Evolutionary conservation across 2,888 invertebrate species (phyloP), one percentile per base, ranked within the genome.

Genomic region (Trissolcus brochymenae): DNA sequence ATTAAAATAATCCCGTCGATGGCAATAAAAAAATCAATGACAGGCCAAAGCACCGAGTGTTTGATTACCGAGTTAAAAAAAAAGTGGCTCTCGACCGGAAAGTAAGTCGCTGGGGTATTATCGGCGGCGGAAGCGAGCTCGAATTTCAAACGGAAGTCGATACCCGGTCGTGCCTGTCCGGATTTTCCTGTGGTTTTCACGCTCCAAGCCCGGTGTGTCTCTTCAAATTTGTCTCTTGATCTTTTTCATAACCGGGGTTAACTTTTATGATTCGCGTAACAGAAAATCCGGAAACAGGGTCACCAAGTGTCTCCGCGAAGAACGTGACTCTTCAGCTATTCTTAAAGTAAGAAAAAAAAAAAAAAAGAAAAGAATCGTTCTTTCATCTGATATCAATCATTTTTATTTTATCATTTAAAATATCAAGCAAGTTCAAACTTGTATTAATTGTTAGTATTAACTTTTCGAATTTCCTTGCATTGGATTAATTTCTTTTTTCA

Each of bases 141-240:
- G 62, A 73, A 79, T 77, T 72, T 62, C 56, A 66, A 70, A 67
- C 79, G 79, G 79, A 73, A 80, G 78, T 62, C 76, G 78, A 78
- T 74, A 67, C 65, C 50, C 41, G 60, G 64, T 35, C 35, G 29
- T 51, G 70, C 62, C 25, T 25, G 19, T 35, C 41, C 60, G 53
- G 60, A 59, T 49, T 76, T 76, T 76, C 25, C 64, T 40, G 29
- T 43, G 53, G 70, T 55, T 71, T 74, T 71, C 60, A 19, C 57
- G 53, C 14, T 35, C 43, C 55, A 11, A 35, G 35, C 35, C 35
- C 11, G 35, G 35, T 2, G 35, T 35, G 35, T 35, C 35, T 35
- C 35, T 35, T 70, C 59, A 19, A 40, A 56, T 53, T 66, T 56
- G 29, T 40, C 29, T 17, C 54, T 46, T 43, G 14, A 53, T 67